These are phyloP conservation scores for Cepphus grylle DNA, from an alignment of 2,113 vertebrate species.

Conservation along the genomic window DNA sequence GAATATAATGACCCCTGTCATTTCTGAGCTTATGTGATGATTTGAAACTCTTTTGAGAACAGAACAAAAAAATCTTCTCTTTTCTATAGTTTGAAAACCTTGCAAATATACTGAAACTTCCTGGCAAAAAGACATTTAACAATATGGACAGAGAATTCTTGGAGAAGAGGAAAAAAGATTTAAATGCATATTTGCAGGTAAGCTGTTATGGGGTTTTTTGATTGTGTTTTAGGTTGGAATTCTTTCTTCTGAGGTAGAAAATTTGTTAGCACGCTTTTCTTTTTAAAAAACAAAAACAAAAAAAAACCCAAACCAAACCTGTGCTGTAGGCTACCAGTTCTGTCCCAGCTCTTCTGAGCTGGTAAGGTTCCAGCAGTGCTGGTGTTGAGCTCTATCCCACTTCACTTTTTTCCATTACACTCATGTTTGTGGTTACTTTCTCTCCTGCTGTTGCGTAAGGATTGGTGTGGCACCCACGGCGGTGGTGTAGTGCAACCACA, in stretches of 20 bases:
- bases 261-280: not conserved
- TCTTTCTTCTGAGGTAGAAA: not conserved
- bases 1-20: not conserved
- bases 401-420: not conserved
- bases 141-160: slow-evolving; percentile 99
- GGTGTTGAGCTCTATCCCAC: not conserved
- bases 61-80: not conserved
- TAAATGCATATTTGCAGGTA: slow-evolving; percentile 96
- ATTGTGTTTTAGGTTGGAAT: not conserved
- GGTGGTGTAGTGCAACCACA: not conserved
- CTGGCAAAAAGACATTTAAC: slow-evolving; percentile 99
- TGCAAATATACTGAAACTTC: slow-evolving; percentile 87
- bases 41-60: not conserved
- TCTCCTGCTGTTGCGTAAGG: not conserved
- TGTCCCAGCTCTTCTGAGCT: not conserved
- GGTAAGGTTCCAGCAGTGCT: not conserved
- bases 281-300: not conserved
- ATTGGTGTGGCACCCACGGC: fast-evolving
- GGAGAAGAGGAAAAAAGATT: slow-evolving; percentile 96
- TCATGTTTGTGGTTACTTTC: not conserved
- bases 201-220: not conserved
- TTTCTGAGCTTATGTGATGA: not conserved
- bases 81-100: slow-evolving; percentile 91
- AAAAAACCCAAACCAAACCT: not conserved
- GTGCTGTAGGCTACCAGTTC: not conserved